Evolutionary conservation across 1,140 invertebrate genomes (phyloP).

Genomic region (Melitaea cinxia): DNA sequence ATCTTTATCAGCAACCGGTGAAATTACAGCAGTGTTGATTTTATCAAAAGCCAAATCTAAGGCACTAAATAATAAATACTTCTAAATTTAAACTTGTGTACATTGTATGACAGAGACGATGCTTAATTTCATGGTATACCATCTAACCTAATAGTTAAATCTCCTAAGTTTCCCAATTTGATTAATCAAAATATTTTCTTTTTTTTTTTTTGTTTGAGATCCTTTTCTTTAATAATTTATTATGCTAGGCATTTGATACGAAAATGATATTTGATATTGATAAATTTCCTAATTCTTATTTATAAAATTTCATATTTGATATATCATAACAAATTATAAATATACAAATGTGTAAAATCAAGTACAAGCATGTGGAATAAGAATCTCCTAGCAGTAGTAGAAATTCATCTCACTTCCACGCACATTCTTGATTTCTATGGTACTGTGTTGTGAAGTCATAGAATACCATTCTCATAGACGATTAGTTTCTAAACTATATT

Average conservation of each 20-base stretch:
- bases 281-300: conserved; percentile 8
- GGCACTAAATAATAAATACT: conserved; percentile 6
- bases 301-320: conserved; percentile 8
- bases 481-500: not conserved
- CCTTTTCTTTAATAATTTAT: conserved; percentile 7
- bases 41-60: conserved; percentile 5
- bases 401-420: not conserved
- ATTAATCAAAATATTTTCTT: conserved; percentile 13
- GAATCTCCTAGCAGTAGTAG: not conserved
- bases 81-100: not conserved
- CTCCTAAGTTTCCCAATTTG: conserved; percentile 17
- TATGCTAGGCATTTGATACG: conserved; percentile 7
- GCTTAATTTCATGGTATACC: not conserved
- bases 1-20: too few species aligned
- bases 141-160: conserved; percentile 26
- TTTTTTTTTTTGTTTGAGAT: conserved; percentile 21
- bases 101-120: not conserved
- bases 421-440: conserved; percentile 3
- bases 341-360: conserved; percentile 28
- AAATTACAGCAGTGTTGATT: not conserved
- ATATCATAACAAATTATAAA: conserved; percentile 27
- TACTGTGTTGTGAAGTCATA: not conserved
- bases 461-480: not conserved
- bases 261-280: conserved; percentile 11
- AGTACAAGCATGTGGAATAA: not conserved